phyloP scores from a whole-genome alignment of 2,888 invertebrate genomes.

The Epinotia demarniana region DNA sequence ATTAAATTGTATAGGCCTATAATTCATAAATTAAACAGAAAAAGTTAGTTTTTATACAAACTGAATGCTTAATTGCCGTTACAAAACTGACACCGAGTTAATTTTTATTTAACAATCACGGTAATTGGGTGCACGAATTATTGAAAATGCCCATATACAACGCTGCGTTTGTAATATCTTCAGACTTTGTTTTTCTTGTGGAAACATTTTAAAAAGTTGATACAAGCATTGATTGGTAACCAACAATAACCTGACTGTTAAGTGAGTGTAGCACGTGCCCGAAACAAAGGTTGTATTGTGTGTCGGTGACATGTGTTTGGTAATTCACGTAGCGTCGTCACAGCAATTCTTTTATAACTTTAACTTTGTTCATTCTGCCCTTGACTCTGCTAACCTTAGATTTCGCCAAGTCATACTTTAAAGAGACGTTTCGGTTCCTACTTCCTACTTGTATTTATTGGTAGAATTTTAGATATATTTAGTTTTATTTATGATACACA shows the following conservation, averaged over 20 bases:
- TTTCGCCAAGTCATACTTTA: not conserved
- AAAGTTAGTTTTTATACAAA: no score
- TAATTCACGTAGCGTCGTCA: not conserved
- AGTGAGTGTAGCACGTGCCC: constrained; percentile 7
- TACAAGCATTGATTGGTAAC: not conserved
- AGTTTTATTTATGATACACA: not conserved
- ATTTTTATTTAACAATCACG: no score
- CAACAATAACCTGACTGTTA: not conserved
- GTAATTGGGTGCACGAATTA: no score
- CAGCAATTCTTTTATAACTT: not conserved
- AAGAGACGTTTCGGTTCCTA: not conserved
- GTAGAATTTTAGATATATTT: not conserved
- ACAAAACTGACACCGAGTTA: no score
- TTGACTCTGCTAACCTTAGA: not conserved
- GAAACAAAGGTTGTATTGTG: constrained; percentile 2
- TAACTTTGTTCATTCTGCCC: not conserved
- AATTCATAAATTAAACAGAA: no score
- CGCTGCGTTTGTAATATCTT: not conserved
- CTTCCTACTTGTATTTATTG: not conserved
- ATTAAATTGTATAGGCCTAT: no score
- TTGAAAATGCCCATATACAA: no score
- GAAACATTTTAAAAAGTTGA: no score
- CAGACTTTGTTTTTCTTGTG: no score
- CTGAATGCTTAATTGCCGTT: no score
- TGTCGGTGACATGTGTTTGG: constrained; percentile 2